Evolutionary conservation across 1,140 invertebrate species (phyloP).

Genomic region (Drosophila biarmipes): DNA sequence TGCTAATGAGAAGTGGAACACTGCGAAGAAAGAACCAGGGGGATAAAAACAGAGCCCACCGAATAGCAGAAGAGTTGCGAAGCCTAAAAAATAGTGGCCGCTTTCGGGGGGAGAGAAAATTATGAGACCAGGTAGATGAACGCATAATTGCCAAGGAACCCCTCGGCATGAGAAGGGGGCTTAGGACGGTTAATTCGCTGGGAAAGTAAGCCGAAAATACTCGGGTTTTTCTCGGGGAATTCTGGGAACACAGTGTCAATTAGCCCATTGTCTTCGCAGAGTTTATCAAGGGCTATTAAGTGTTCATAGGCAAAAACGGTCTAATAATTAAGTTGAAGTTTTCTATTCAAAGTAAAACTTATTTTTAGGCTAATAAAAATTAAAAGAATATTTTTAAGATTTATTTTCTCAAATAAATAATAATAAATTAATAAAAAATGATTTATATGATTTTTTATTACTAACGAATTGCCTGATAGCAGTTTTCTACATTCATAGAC

Average conservation of each 20-base stretch:
- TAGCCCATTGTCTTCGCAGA: not conserved
- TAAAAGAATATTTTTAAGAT: too few relatives aligned
- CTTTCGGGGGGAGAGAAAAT: constrained; percentile 29
- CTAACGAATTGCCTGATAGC: too few relatives aligned
- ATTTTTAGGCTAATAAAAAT: too few relatives aligned
- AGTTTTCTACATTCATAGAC: too few relatives aligned
- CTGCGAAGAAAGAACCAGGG: constrained; percentile 20
- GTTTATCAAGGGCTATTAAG: not conserved
- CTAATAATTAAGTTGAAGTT: too few relatives aligned
- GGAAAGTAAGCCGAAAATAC: constrained; percentile 16
- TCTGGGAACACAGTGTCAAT: not conserved
- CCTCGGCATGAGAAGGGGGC: constrained; percentile 1
- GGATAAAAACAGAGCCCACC: constrained; percentile 20
- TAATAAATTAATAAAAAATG: too few relatives aligned
- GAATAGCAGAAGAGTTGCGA: constrained; percentile 38
- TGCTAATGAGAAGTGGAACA: constrained; percentile 74
- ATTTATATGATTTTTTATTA: too few relatives aligned
- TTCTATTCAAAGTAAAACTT: too few relatives aligned
- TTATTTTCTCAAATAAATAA: too few relatives aligned
- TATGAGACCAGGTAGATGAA: constrained; percentile 56
- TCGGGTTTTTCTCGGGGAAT: not conserved
- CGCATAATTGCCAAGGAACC: constrained; percentile 39
- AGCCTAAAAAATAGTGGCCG: constrained; percentile 38
- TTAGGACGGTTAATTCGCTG: constrained; percentile 5
- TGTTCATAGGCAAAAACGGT: too few relatives aligned